These are phyloP conservation scores for Eulemur rubriventer DNA, from an alignment of 2,797 vertebrate species.

Conservation along the genomic window DNA sequence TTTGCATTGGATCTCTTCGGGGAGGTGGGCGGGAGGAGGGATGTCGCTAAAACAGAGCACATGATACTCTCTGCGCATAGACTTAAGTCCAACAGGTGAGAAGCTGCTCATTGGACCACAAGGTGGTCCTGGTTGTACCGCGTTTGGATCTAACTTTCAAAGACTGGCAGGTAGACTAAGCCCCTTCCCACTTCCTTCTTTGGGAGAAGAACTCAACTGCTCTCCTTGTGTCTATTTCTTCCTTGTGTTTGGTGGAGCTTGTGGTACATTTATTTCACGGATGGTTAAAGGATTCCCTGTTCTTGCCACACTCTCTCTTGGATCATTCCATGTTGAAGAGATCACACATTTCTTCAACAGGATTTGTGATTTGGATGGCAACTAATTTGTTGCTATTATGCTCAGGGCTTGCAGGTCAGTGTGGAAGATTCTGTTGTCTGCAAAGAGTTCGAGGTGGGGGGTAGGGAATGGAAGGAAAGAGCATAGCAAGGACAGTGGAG, in stretches of 20 bases:
- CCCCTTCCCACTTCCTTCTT: neutral
- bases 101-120: neutral
- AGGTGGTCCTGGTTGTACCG: neutral
- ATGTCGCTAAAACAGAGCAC: neutral
- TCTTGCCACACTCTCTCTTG: neutral
- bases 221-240: neutral
- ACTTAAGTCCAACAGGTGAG: neutral
- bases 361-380: neutral
- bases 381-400: neutral
- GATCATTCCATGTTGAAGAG: no score
- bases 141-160: neutral
- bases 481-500: no score
- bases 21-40: neutral
- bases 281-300: neutral
- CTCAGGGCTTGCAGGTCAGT: neutral
- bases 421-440: neutral
- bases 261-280: neutral
- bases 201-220: neutral
- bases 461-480: neutral
- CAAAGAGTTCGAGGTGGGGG: neutral
- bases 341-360: no score
- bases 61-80: no score
- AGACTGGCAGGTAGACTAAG: neutral
- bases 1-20: neutral
- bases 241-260: no score